Conservation (phyloP, 2,888 invertebrate species). For the Patella ulyssiponensis region DNA sequence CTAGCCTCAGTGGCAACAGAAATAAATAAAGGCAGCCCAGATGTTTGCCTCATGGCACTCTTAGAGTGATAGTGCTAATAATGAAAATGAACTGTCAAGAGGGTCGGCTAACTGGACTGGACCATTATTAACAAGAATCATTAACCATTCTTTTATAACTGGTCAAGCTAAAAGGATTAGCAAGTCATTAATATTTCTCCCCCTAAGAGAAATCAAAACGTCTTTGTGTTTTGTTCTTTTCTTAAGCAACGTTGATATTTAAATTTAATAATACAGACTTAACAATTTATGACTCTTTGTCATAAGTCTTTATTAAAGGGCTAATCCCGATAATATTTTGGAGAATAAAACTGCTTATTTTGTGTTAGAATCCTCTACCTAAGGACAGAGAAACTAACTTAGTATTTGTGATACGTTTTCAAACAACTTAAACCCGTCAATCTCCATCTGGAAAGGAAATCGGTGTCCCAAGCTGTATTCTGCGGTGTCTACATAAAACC, state of each 20-base stretch:
- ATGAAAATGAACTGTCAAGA: slow-evolving; percentile 5
- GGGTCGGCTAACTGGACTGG: neutral
- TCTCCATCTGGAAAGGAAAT: too few species aligned
- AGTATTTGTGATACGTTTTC: too few species aligned
- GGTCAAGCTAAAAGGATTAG: neutral
- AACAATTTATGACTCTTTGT: neutral
- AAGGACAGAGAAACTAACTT: too few species aligned
- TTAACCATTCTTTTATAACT: neutral
- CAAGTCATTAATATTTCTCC: neutral
- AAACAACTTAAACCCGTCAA: too few species aligned
- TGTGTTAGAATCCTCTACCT: too few species aligned
- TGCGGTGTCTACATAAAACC: too few species aligned
- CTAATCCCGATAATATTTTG: too few species aligned
- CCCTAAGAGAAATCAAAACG: neutral
- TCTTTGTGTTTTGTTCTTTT: neutral
- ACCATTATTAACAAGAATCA: neutral
- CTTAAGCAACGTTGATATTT: neutral
- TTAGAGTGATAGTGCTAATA: neutral
- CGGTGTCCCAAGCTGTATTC: too few species aligned
- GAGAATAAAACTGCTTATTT: too few species aligned
- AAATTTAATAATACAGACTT: neutral
- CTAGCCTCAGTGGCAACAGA: neutral
- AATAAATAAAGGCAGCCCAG: neutral
- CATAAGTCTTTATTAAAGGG: too few species aligned
- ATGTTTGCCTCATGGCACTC: slow-evolving; percentile 8